Evolutionary conservation across 2,888 invertebrate species (phyloP).

Genomic region (Apamea anceps): DNA sequence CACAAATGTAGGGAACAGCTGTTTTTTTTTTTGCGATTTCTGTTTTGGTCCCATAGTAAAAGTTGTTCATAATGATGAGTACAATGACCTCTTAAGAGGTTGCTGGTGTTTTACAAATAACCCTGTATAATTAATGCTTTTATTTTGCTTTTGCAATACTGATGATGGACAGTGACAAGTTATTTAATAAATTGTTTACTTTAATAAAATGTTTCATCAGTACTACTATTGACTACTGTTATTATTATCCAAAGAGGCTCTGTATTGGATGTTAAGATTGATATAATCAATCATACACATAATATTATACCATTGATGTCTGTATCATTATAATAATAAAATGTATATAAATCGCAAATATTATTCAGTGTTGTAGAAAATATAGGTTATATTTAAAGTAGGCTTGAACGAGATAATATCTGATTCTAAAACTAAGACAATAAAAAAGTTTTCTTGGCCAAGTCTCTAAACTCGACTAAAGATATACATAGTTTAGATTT

Average conservation of each 20-base stretch:
- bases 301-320: slow-evolving; percentile 40
- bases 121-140: neutral
- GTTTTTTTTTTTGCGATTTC: no score
- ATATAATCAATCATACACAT: slow-evolving; percentile 35
- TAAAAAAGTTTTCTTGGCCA: slow-evolving; percentile 17
- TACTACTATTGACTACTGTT: neutral
- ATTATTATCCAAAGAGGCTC: slow-evolving; percentile 16
- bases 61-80: no score
- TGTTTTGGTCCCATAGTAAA: no score
- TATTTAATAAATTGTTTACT: neutral
- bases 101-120: no score
- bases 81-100: no score
- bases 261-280: slow-evolving; percentile 24
- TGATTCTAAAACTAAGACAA: slow-evolving; percentile 23
- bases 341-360: slow-evolving; percentile 14
- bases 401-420: slow-evolving; percentile 28
- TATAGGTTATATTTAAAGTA: slow-evolving; percentile 34
- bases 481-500: slow-evolving; percentile 13
- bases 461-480: slow-evolving; percentile 17
- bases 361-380: slow-evolving; percentile 21
- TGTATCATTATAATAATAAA: slow-evolving; percentile 8
- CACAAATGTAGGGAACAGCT: no score
- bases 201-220: neutral
- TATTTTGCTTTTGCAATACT: slow-evolving; percentile 14
- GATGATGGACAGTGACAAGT: neutral